Percentiles rank a stretch among this genome's conserved stretches.
phyloP scores from a whole-genome alignment of 2,888 invertebrate species.

The Tenthredo mesomela region DNA sequence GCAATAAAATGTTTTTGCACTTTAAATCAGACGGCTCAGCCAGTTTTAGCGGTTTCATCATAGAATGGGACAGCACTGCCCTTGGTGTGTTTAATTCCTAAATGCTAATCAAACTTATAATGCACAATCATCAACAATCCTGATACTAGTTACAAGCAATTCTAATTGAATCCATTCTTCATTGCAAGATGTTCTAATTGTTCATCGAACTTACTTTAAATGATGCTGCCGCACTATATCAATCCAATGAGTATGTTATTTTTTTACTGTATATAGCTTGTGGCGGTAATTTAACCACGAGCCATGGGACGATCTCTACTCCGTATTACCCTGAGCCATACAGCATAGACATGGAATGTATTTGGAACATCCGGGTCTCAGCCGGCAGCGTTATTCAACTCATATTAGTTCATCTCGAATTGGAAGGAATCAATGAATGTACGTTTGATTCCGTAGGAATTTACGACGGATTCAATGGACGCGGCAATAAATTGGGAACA shows the following conservation, averaged over 20 bases:
- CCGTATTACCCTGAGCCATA: constrained; percentile 93
- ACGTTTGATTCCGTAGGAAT: constrained; percentile 86
- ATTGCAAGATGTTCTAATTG: not conserved
- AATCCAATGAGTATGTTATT: not conserved
- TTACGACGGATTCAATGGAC: constrained; percentile 83
- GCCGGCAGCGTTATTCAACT: constrained; percentile 86
- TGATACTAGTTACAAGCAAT: not conserved
- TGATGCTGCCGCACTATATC: not conserved
- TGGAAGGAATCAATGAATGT: constrained; percentile 83
- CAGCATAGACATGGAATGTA: constrained; percentile 86
- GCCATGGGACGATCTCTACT: constrained; percentile 88
- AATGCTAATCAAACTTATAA: not conserved
- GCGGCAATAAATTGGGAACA: constrained; percentile 81
- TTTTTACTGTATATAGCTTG: constrained; percentile 82
- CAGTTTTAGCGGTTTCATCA: constrained; percentile 84
- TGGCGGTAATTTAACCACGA: constrained; percentile 87
- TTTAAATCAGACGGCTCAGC: constrained; percentile 88
- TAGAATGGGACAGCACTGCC: constrained; percentile 84
- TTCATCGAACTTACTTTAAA: not conserved
- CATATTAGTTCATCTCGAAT: constrained; percentile 85
- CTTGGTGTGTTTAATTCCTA: constrained; percentile 77
- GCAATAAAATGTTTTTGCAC: constrained; percentile 86
- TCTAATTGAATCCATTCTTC: not conserved
- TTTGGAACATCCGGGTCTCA: constrained; percentile 88
- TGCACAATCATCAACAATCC: not conserved